Percentiles rank a stretch among this genome's conserved stretches.
These are phyloP conservation scores for Alectoris magna DNA, from an alignment of 2,797 vertebrate species.

Conservation along the genomic window DNA sequence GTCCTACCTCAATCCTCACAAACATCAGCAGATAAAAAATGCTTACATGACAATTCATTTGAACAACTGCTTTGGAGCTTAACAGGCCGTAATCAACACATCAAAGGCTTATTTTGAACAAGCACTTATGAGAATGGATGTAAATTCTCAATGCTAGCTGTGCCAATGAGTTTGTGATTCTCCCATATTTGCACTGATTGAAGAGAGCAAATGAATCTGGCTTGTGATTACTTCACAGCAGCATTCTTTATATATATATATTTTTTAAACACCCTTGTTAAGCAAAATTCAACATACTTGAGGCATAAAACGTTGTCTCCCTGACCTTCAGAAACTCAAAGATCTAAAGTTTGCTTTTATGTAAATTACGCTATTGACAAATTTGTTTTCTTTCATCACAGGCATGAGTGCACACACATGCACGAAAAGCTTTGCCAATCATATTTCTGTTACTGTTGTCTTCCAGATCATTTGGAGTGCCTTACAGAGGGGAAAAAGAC, in stretches of 20 bases:
- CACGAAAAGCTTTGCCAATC: neutral
- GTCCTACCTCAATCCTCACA: neutral
- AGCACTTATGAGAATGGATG: neutral
- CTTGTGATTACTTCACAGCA: neutral
- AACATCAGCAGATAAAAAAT: conserved; percentile 33
- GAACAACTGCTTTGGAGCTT: conserved; percentile 9
- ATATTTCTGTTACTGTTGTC: neutral
- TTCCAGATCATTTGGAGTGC: neutral
- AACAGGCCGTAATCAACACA: neutral
- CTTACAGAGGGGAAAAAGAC: neutral
- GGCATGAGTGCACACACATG: neutral
- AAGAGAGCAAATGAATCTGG: neutral
- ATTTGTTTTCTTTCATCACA: conserved; percentile 16
- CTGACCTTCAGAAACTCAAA: neutral
- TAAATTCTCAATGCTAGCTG: neutral
- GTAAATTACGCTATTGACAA: neutral
- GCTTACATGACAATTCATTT: neutral
- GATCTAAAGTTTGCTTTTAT: neutral
- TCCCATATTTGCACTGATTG: neutral
- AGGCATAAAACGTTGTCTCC: neutral
- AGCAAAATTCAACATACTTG: neutral
- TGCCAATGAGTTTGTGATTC: neutral
- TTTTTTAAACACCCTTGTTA: neutral
- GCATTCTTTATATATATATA: neutral
- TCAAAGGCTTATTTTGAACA: conserved; percentile 25